Base-by-base conservation (phyloP, 2,113 vertebrate genomes). In the Notarius lentiginosus region DNA sequence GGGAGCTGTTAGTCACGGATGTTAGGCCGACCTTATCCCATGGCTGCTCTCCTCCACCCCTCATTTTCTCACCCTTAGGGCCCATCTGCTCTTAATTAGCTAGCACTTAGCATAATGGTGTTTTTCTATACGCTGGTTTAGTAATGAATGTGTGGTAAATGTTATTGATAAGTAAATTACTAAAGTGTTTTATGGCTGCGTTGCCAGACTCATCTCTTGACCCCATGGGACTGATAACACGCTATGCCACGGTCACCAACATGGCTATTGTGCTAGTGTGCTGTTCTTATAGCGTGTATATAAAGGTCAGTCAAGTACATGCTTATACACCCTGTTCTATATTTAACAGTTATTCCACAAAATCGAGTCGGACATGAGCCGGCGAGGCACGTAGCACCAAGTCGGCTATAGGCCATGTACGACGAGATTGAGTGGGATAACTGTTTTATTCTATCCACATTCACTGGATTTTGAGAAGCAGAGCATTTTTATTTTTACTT, bases 1-100 rank as follows among this genome's bases (percentile, higher is more conserved):
- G 92, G 92, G 92, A 92, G 93, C 92, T n/a, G 90, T 95, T 95
- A 94, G 94, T 95, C 92, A 95, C 91, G 93, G 93, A 91, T 87
- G 82, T 90, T 93, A 93, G 90, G 86, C 92, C 91, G 86, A 87
- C 65, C 90, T 86, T 88, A 89, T 85, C 70, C 88, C 86, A 70
- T 72, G 17, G 70, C 76, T 11, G 47, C 86, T 65, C 70, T 56
- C 60, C 65, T 68, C 82, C 86, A 60, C 27, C 81, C 87, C 83
- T 81, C 77, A 89, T 89, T 89, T 81, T 72, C 82, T 75, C 87
- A 27, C 66, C 24, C 27, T 83, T 87, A 79, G 82, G 86, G 82
- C 85, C 92, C 93, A 94, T 94, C 93, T 94, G 92, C 88, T 93
- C 86, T 87, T 92, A 77, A 92, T 94, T 93, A 93, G 89, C 90